A percentile compares a stretch with the other conserved stretches of the same genome.
Evolutionary conservation across 37 sponge, comb jelly and placozoan genomes (phyloP).

Genomic region (Ianthella basta): DNA sequence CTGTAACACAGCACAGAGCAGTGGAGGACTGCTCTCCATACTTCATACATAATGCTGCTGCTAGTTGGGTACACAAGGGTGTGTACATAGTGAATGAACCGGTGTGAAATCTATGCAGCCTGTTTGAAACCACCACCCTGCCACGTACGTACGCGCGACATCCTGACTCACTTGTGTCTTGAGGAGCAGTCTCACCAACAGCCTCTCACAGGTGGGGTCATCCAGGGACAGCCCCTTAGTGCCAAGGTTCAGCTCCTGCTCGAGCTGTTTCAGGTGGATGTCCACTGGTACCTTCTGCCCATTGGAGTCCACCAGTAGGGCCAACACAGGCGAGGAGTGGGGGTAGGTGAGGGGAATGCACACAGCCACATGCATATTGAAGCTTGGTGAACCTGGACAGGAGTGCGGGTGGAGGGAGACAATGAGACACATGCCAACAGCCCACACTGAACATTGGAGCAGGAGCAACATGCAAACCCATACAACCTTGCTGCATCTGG

Average conservation of each 20-base stretch:
- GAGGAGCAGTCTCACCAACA: conserved; percentile 47
- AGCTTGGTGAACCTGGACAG: too few species aligned
- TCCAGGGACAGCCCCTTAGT: conserved; percentile 29
- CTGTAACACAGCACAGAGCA: too few species aligned
- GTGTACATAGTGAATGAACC: too few species aligned
- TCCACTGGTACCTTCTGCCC: conserved; percentile 38
- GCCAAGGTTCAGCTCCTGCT: conserved; percentile 74
- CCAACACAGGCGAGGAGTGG: conserved; percentile 42
- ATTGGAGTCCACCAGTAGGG: conserved; percentile 41
- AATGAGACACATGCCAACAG: too few species aligned
- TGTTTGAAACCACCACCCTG: not conserved
- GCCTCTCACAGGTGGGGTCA: conserved; percentile 35
- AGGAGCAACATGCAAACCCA: too few species aligned
- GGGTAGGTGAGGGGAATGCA: conserved; percentile 60
- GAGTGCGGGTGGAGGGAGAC: too few species aligned
- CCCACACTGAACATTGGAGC: too few species aligned
- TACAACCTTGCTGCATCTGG: conserved; percentile 50
- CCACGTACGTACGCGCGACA: too few species aligned
- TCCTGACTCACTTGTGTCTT: conserved; percentile 52
- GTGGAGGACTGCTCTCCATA: too few species aligned
- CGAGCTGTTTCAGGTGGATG: conserved; percentile 67
- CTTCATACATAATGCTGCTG: too few species aligned
- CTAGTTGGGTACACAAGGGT: too few species aligned
- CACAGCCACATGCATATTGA: conserved; percentile 43
- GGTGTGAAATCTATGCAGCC: not conserved